Base-by-base conservation (phyloP, 2,113 vertebrate species). In the Nymphicus hollandicus region DNA sequence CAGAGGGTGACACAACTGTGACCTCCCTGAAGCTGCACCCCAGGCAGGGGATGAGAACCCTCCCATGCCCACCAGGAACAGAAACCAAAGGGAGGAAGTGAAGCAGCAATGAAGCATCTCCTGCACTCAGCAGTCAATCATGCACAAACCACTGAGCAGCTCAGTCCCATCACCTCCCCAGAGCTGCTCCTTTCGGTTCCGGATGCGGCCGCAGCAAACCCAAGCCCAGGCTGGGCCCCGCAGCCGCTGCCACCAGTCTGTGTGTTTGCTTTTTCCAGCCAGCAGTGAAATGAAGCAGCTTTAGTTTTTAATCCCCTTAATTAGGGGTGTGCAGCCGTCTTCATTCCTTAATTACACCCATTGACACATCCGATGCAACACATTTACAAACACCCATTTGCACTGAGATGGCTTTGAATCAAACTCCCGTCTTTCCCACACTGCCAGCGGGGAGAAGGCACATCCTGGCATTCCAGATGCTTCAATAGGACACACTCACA, bases 311-410 rank as follows among this genome's bases (percentile, higher is more conserved):
- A 97, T 89, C 79, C 93, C 63, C 86, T 95, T 89, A 93, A 97
- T 95, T 83, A 96, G 83, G 91, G 87, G 72, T 88, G 79, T 91
- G 94, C 69, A 74, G 85, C 77, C 71, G 68, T 19, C 61, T 91
- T 94, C 91, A 94, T 88, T 93, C 95, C 95, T 94, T 96, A 96
- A 96, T 95, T 96, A 96, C 80, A 94, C 61, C 76, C 74, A 97
- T 73, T 91, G 92, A 88, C 71, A 89, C 90, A 93, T 86, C 83
- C 70, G 79, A 95, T 86, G 95, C 76, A 95, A 93, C 72, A 90
- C 82, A 90, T 96, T 91, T 66, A 53, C 89, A 94, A 95, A 88
- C 93, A 96, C n/a, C 81, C 88, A 70, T 93, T 96, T 89, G 19
- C 77, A 71, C 46, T 68, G 85, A 28, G 85, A 91, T 53, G 72